These are phyloP conservation scores for Poeciliopsis turneri DNA, from an alignment of 2,797 vertebrate genomes.

Conservation along the genomic window DNA sequence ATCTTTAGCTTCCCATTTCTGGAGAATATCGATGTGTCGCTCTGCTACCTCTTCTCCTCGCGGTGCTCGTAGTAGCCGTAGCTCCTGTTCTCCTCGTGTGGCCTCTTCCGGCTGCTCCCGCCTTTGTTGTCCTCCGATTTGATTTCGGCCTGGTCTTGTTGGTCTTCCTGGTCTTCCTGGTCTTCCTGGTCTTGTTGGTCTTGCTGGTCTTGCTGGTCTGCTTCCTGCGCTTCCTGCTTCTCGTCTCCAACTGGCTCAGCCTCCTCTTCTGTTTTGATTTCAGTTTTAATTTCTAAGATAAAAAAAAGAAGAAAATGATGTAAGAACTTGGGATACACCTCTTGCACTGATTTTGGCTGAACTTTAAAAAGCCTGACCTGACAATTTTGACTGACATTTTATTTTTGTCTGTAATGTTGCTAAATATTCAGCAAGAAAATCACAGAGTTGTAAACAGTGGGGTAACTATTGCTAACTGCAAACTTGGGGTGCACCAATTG, in stretches of 20 bases:
- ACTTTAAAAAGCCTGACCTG: too few species aligned
- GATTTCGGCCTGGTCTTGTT: slow-evolving; percentile 49
- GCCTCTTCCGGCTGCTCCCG: slow-evolving; percentile 85
- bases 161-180: neutral
- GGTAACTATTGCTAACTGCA: too few species aligned
- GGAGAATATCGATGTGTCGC: neutral
- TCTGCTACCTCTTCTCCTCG: slow-evolving; percentile 87
- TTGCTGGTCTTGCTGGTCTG: slow-evolving; percentile 21
- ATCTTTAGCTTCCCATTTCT: neutral
- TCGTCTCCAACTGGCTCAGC: neutral
- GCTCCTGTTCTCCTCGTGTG: slow-evolving; percentile 85
- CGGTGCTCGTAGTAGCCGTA: slow-evolving; percentile 91
- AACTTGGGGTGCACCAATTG: too few species aligned
- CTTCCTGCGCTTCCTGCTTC: neutral
- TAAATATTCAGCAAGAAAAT: too few species aligned
- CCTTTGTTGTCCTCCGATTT: slow-evolving; percentile 73
- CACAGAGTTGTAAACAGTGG: too few species aligned
- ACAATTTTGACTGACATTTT: too few species aligned
- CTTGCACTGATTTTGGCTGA: too few species aligned
- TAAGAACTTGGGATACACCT: too few species aligned
- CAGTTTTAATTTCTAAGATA: slow-evolving; percentile 79
- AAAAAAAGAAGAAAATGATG: neutral
- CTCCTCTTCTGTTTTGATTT: slow-evolving; percentile 71
- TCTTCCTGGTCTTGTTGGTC: slow-evolving; percentile 19
- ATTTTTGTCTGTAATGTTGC: too few species aligned